These are phyloP conservation scores for Porites divaricata DNA, from an alignment of 92 coral and sea anemone genomes.

Conservation along the genomic window DNA sequence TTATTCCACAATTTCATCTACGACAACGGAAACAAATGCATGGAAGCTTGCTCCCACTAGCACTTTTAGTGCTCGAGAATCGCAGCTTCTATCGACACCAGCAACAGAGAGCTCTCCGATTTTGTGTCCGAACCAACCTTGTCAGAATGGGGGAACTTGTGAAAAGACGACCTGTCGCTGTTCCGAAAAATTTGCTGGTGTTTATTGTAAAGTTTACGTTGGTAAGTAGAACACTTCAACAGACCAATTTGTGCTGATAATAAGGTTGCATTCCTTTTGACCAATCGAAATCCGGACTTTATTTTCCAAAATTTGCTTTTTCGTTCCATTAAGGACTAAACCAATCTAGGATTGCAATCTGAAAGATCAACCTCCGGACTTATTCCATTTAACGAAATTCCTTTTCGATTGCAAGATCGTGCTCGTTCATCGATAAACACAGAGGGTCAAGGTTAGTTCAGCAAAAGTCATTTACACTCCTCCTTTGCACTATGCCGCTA, in stretches of 20 bases:
- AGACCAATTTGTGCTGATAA: not conserved
- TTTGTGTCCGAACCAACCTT: slow-evolving; percentile 2
- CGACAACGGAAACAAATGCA: not conserved
- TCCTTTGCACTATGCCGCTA: too few relatives aligned
- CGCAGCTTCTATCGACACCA: not conserved
- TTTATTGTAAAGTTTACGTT: slow-evolving; percentile 19
- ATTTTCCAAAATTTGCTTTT: too few relatives aligned
- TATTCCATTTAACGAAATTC: too few relatives aligned
- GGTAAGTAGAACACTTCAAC: not conserved
- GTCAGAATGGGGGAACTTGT: slow-evolving; percentile 44
- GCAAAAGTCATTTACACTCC: too few relatives aligned
- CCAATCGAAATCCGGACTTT: too few relatives aligned
- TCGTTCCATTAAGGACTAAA: too few relatives aligned
- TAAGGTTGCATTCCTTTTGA: too few relatives aligned
- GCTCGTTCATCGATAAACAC: too few relatives aligned
- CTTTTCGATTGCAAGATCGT: too few relatives aligned
- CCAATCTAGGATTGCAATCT: too few relatives aligned
- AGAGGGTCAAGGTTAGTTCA: too few relatives aligned
- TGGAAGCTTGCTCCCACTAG: not conserved
- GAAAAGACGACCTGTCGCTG: slow-evolving; percentile 12
- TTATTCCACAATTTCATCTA: not conserved
- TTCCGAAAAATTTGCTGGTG: slow-evolving; percentile 27
- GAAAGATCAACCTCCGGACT: too few relatives aligned
- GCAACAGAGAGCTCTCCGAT: not conserved
- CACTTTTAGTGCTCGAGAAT: not conserved